A percentile compares a stretch with the other conserved stretches of the same genome.
These are phyloP conservation scores for Portevinia maculata DNA, from an alignment of 2,888 invertebrate genomes.

Conservation along the genomic window DNA sequence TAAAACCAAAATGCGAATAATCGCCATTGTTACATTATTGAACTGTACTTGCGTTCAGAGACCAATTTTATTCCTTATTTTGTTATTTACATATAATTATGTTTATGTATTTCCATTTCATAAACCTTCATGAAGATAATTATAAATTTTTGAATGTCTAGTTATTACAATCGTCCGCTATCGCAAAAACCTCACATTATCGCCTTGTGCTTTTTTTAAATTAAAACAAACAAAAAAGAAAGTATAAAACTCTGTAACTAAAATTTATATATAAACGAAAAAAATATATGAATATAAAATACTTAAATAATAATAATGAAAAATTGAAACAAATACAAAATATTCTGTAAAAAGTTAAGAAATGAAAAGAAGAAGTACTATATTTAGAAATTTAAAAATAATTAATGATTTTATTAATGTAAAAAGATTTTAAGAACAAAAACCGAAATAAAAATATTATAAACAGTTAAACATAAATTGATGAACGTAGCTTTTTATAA, in stretches of 20 bases:
- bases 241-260: slow-evolving; percentile 17
- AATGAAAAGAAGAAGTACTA: slow-evolving; percentile 26
- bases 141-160: slow-evolving; percentile 43
- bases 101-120: not conserved
- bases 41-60: not conserved
- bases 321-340: slow-evolving; percentile 13
- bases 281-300: slow-evolving; percentile 16
- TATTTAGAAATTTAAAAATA: slow-evolving; percentile 52
- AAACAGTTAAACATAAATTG: slow-evolving; percentile 64
- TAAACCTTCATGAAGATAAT: slow-evolving; percentile 6
- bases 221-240: slow-evolving; percentile 24
- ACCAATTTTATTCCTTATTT: not conserved
- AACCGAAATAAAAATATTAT: slow-evolving; percentile 38
- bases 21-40: no score
- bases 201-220: slow-evolving; percentile 67
- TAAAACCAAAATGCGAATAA: no score
- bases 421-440: slow-evolving; percentile 60
- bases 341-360: slow-evolving; percentile 71
- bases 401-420: slow-evolving; percentile 63
- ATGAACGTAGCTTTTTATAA: slow-evolving; percentile 74
- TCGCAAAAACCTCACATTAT: slow-evolving; percentile 67
- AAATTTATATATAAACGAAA: slow-evolving; percentile 34
- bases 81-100: no score
- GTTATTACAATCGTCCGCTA: slow-evolving; percentile 68
- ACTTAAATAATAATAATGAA: not conserved